phyloP scores from a whole-genome alignment of 1,140 invertebrate species.

The Drosophila equinoxialis region DNA sequence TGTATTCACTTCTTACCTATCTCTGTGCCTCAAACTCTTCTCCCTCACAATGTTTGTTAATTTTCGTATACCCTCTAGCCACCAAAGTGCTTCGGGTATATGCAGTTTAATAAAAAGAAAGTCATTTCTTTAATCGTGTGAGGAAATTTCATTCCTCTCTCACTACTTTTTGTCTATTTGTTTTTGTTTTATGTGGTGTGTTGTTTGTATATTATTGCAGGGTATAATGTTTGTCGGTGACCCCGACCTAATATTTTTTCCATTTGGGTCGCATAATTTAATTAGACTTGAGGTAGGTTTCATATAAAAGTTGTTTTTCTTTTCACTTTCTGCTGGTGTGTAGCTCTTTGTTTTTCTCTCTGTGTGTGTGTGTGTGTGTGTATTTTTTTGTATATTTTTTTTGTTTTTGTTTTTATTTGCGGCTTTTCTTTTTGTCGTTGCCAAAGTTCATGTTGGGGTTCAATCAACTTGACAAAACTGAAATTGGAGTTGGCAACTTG shows the following conservation, averaged over 20 bases:
- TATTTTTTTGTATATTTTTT: neutral
- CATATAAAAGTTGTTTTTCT: conserved; percentile 29
- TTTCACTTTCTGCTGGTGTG: conserved; percentile 12
- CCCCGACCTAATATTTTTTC: conserved; percentile 6
- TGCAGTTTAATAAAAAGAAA: neutral
- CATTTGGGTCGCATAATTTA: conserved; percentile 54
- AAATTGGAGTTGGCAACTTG: conserved; percentile 46
- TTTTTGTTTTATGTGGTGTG: neutral
- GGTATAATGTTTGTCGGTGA: neutral
- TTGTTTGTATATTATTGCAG: neutral
- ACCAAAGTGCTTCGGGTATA: neutral
- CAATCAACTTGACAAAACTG: conserved; percentile 64
- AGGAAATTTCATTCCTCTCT: too few relatives aligned
- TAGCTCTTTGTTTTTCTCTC: conserved; percentile 9
- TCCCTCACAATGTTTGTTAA: neutral
- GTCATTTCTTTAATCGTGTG: too few relatives aligned
- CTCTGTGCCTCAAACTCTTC: neutral
- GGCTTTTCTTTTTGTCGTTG: conserved; percentile 22
- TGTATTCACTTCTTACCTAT: neutral
- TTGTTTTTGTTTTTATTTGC: conserved; percentile 23
- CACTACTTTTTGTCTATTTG: too few relatives aligned
- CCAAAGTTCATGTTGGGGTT: conserved; percentile 59
- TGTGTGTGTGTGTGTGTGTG: conserved; percentile 9
- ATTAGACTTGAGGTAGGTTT: conserved; percentile 66
- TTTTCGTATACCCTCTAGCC: neutral